Evolutionary conservation across 2,888 invertebrate genomes (phyloP), one percentile per base, ranked within the genome.

Genomic region (Automeris io): DNA sequence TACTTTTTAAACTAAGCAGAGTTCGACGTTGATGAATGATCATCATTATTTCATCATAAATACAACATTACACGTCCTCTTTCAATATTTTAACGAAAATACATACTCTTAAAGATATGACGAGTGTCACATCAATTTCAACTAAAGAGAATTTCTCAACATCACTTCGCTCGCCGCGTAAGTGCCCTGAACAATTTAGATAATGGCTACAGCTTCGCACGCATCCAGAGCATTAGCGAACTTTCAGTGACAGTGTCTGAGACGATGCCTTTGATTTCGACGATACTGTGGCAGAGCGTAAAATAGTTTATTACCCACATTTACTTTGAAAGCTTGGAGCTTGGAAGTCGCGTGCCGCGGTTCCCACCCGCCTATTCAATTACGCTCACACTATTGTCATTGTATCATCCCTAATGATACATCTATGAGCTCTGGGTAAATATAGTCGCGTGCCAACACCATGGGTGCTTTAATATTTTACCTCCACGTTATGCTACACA

Each of bases 321-420:
- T 78, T 59, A 54, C 65, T 64, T 53, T 54, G 50, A 54, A 49
- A 53, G 50, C 50, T 54, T 49, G 50, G 54, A 47, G 65, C 50
- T 54, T 49, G 50, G 54, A 47, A 64, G 78, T 70, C 83, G 79
- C 78, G 82, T 81, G 85, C 61, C 72, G 57, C 49, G 54, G 58
- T 70, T 71, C 72, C 72, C 76, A 70, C 62, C 70, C 77, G 79
- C 80, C 81, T 75, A 79, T 85, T 85, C 81, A 85, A 86, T 85
- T 83, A 83, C 61, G 61, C 43, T 37, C 59, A 52, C 62, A 54
- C 75, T 72, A 80, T 76, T 78, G 82, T 77, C 78, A 70, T 60
- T 61, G 72, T 68, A 62, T 71, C 73, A 66, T 67, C 75, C 75
- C 67, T 83, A 82, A 83, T 82, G 80, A 76, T 65, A 63, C 62